Conservation (phyloP, 1,140 invertebrate species). For the Ridgeia piscesae region DNA sequence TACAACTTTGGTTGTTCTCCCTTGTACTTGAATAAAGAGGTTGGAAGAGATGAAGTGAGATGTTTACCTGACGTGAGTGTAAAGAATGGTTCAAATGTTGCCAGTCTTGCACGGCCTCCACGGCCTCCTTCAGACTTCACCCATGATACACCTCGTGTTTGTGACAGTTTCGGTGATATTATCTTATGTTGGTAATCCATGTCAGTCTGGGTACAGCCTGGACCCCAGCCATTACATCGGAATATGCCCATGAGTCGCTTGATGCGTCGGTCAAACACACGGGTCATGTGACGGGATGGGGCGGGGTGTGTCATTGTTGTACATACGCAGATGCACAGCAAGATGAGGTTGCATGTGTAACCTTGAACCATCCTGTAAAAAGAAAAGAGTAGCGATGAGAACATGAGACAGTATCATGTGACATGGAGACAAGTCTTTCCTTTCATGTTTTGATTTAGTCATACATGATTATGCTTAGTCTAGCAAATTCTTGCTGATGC, state of each 20-base stretch:
- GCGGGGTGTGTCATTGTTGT: background rate
- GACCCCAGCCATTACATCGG: constrained; percentile 33
- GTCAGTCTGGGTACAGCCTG: constrained; percentile 27
- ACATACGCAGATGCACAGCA: constrained; percentile 4
- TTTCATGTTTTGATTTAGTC: too few species aligned
- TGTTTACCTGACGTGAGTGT: constrained; percentile 18
- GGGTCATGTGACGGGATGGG: background rate
- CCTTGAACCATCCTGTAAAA: background rate
- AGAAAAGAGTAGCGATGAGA: background rate
- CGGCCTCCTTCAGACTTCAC: background rate
- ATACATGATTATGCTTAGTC: too few species aligned
- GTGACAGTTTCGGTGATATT: background rate
- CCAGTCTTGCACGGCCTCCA: background rate
- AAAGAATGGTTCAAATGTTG: constrained; percentile 23
- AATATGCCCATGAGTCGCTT: constrained; percentile 39
- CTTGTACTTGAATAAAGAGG: background rate
- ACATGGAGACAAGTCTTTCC: background rate
- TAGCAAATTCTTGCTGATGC: too few species aligned
- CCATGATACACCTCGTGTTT: background rate
- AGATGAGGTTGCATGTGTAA: background rate
- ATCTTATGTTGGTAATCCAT: background rate
- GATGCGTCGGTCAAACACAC: background rate
- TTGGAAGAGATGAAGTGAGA: background rate
- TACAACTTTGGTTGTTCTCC: too few species aligned
- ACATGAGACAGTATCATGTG: constrained; percentile 4